Percentiles rank a stretch among this genome's conserved stretches.
These are phyloP conservation scores for Dynastes hyllus DNA, from an alignment of 2,888 invertebrate species.

Conservation along the genomic window DNA sequence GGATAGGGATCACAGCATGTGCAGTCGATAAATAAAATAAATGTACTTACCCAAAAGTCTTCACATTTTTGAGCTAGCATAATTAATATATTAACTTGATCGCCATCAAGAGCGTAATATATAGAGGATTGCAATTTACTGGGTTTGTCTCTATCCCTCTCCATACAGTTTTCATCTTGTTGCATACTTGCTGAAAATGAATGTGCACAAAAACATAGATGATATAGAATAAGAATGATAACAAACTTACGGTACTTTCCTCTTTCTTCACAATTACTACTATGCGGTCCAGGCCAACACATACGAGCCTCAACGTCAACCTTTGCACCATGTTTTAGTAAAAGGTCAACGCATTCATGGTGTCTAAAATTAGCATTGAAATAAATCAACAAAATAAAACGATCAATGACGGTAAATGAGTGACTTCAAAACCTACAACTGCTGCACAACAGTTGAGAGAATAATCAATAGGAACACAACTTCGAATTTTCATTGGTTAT, in stretches of 20 bases:
- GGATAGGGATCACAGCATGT: no score
- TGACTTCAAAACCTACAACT: no score
- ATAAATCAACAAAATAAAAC: neutral
- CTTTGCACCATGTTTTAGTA: constrained; percentile 81
- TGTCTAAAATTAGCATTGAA: constrained; percentile 68
- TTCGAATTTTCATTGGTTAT: no score
- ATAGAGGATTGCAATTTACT: constrained; percentile 80
- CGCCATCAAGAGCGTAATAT: constrained; percentile 83
- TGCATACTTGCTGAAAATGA: constrained; percentile 66
- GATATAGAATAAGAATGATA: neutral
- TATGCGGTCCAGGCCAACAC: constrained; percentile 84
- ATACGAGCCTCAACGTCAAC: constrained; percentile 82
- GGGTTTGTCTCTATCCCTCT: constrained; percentile 67
- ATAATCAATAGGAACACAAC: no score
- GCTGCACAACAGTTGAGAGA: no score
- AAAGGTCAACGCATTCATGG: constrained; percentile 80
- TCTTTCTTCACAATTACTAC: constrained; percentile 80
- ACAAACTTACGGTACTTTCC: constrained; percentile 75
- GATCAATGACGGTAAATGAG: no score
- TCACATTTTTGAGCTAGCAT: constrained; percentile 80
- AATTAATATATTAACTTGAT: constrained; percentile 80
- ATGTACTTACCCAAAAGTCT: constrained; percentile 77
- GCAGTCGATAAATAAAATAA: neutral
- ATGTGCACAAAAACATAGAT: constrained; percentile 24
- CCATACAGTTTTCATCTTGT: constrained; percentile 73